phyloP scores from a whole-genome alignment of 2,797 vertebrate genomes.

The Esox lucius region DNA sequence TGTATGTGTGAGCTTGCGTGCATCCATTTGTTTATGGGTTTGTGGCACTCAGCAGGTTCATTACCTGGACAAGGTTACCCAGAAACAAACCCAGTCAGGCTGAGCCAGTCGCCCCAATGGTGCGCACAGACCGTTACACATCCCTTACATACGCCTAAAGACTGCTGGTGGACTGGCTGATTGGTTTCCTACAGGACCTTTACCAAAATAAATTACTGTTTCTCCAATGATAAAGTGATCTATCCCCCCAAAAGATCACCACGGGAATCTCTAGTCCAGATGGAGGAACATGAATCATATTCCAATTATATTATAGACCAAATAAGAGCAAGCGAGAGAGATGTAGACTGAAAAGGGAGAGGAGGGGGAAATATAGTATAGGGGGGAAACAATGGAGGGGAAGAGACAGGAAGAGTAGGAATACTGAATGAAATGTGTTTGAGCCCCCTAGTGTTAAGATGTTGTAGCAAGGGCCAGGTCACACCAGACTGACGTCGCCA shows the following conservation, averaged over 20 bases:
- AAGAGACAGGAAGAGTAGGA: background rate
- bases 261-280: background rate
- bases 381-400: background rate
- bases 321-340: too few species aligned
- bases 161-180: background rate
- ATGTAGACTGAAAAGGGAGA: background rate
- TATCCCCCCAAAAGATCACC: background rate
- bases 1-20: too few species aligned
- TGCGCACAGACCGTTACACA: background rate
- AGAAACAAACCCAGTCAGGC: conserved; percentile 35
- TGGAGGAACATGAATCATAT: background rate
- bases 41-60: conserved; percentile 57
- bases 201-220: background rate
- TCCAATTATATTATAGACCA: too few species aligned
- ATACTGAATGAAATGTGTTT: background rate
- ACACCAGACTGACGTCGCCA: too few species aligned
- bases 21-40: too few species aligned
- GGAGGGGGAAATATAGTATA: background rate
- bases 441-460: conserved; percentile 7
- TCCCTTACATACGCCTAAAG: background rate
- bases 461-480: background rate
- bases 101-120: conserved; percentile 19
- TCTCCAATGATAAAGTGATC: too few species aligned
- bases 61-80: conserved; percentile 64
- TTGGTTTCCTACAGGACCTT: background rate